phyloP scores from a whole-genome alignment of 37 sponge, comb jelly and placozoan species.

The Ephydatia muelleri region DNA sequence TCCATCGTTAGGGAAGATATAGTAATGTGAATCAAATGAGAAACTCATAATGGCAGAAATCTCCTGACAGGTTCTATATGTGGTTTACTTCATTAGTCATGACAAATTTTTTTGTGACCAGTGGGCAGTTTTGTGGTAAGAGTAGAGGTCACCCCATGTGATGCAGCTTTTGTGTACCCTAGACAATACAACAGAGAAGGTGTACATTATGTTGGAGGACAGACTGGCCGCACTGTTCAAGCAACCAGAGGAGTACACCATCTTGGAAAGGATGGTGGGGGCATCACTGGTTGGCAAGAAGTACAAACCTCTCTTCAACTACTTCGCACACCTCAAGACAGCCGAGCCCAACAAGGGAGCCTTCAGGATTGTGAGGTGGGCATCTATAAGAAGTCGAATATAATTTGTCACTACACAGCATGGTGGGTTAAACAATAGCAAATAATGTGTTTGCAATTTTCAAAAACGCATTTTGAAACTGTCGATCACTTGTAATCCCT shows the following conservation, averaged over 20 bases:
- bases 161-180: not conserved
- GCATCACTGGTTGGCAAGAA: constrained; percentile 72
- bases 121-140: no score
- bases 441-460: not conserved
- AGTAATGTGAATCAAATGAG: no score
- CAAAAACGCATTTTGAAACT: not conserved
- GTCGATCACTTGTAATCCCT: no score
- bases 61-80: no score
- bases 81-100: no score
- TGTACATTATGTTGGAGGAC: constrained; percentile 91
- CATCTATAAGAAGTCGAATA: no score
- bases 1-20: no score
- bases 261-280: constrained; percentile 65
- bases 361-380: constrained; percentile 64
- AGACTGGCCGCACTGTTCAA: constrained; percentile 87
- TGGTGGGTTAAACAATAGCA: not conserved
- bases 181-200: constrained; percentile 52
- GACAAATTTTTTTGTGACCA: no score
- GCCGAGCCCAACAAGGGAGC: constrained; percentile 47
- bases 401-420: not conserved
- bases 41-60: no score
- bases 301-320: constrained; percentile 87
- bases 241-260: constrained; percentile 77
- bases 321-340: constrained; percentile 69
- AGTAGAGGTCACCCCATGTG: no score